Base-by-base conservation (phyloP, 2,113 vertebrate genomes). In the Heliornis fulica region DNA sequence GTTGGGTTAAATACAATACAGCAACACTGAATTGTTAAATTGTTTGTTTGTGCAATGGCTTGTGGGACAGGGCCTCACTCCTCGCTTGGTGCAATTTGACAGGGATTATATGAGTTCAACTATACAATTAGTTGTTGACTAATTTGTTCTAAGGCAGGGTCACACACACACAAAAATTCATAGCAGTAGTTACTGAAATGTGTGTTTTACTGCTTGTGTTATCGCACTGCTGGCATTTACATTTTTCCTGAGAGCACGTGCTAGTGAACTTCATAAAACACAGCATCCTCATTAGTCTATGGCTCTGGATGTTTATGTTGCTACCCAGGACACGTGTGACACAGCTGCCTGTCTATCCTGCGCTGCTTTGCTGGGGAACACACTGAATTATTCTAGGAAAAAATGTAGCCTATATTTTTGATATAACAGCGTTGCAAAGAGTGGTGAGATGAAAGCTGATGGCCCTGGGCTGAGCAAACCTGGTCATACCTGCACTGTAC, bases 21-120 rank as follows among this genome's bases (percentile, higher is more conserved):
- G 51, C 5, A 72, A 80, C 65, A 45, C n/a, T n/a, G n/a, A n/a
- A n/a, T n/a, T 38, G 61, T 90, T 90, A 61, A 87, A 68, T 81
- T 84, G 81, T 92, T 93, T 94, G 84, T 92, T 95, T 95, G 51
- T 82, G 8, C 68, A 94, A 72, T 43, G 57, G 78, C 64, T 78
- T 87, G 45, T 72, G 63, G 72, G 82, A 69, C 18, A 51, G 19
- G 51, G 57, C 68, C 29, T 94, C 83, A 83, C 50, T 93, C 54
- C 48, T 87, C 64, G 83, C 46, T 70, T 88, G 69, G 56, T 83
- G 53, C 31, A 89, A 90, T 96, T 79, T 86, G 56, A 72, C 16
- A 57, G 54, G 57, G 88, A 94, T 97, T 93, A 84, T 31, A 74
- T 2, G 13, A 76, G 69, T 57, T 96, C 48, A 95, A 40, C 72